These are phyloP conservation scores for Phyllotis vaccarum DNA, from an alignment of 2,797 vertebrate species.

Conservation along the genomic window DNA sequence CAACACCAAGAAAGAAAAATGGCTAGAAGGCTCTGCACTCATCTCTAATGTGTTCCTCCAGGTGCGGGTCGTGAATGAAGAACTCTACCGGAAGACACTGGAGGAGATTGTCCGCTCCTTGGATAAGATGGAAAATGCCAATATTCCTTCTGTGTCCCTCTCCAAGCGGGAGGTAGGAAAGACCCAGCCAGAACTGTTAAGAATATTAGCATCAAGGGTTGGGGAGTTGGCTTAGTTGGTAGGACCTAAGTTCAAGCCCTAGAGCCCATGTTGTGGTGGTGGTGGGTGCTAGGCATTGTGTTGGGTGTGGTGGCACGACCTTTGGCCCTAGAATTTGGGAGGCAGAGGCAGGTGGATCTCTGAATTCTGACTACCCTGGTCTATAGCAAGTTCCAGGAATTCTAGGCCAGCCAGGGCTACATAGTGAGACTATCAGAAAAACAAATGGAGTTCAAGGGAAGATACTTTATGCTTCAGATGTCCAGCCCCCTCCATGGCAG, in stretches of 20 bases:
- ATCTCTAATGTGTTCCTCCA: conserved; percentile 82
- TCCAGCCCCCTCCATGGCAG: background rate
- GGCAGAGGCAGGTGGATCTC: background rate
- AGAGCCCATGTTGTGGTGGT: background rate
- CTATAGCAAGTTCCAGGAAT: background rate
- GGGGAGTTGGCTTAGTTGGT: background rate
- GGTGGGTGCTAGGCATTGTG: background rate
- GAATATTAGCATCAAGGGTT: background rate
- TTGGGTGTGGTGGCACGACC: background rate
- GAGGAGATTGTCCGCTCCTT: conserved; percentile 96
- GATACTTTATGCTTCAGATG: background rate
- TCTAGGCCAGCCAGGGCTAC: background rate
- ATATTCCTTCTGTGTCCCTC: conserved; percentile 95
- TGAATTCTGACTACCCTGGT: background rate
- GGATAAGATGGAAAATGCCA: conserved; percentile 98
- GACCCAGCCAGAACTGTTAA: background rate
- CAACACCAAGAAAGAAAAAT: background rate
- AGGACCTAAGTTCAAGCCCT: background rate
- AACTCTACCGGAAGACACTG: conserved; percentile 93
- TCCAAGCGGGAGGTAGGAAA: conserved; percentile 92
- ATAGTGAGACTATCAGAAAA: background rate
- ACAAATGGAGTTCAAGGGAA: background rate
- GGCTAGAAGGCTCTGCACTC: background rate
- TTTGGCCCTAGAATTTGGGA: background rate
- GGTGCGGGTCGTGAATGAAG: conserved; percentile 94